Base-by-base conservation (phyloP, 2,888 invertebrate genomes). In the Epistrophella euchroma region DNA sequence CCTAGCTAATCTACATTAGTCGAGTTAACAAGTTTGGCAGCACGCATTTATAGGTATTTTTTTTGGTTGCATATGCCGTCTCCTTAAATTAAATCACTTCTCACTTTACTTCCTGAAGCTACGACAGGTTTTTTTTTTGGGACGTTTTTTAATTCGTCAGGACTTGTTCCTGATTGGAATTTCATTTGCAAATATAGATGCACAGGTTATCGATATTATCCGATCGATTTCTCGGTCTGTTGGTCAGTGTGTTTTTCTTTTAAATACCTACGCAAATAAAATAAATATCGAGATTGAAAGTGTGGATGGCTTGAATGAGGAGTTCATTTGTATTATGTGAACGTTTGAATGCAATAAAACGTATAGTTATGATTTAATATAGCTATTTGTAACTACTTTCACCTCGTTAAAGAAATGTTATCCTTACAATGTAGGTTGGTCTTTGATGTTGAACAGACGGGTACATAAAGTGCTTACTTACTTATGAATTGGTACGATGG, bases 111-210 rank as follows among this genome's bases (percentile, higher is more conserved):
- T 68, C 68, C 68, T 68, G 68, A 68, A 22, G 2, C 25, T 10
- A n/a, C 10, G 50, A 25, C n/a, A 25, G 66, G 50, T 52, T 37
- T 28, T 17, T 28, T 25, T 17, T 17, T 50, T 47, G 32, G n/a
- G 50, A 32, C 47, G 4, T 45, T 66, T 45, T 43, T 62, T 15
- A 37, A 37, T 35, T 50, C 37, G 6, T 37, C 52, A 68, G 50
- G 52, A 68, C 68, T 37, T 22, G 68, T 68, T 68, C 37, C 17
- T 25, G 32, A 56, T 56, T 10, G 60, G 47, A 68, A 50, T 50
- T 47, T 52, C 32, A 52, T 22, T 52, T 4, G 52, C 50, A 45
- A 28, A 62, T 45, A 28, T 45, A 28, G 35, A 68, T 68, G 37
- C 25, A 52, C 37, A 10, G 5, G 9, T 4, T 60, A 60, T n/a